Conservation (phyloP, 2,888 invertebrate genomes). For the Pantelozetes paolii region DNA sequence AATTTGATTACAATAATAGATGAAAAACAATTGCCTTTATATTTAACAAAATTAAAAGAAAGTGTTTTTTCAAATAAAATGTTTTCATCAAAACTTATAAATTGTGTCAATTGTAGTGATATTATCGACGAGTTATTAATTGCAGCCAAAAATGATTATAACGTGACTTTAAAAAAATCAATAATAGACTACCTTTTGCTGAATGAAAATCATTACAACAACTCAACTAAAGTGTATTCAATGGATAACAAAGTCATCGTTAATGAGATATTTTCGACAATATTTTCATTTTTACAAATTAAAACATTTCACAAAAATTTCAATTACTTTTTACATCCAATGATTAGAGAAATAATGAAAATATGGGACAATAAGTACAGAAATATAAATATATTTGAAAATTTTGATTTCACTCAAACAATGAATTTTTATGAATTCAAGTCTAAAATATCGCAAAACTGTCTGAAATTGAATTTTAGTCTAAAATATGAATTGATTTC, state of each 20-base stretch:
- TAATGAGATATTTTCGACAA: too few relatives aligned
- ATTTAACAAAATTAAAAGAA: neutral
- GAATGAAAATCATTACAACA: too few relatives aligned
- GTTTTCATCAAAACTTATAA: neutral
- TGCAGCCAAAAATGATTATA: neutral
- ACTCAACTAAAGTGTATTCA: too few relatives aligned
- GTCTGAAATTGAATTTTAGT: neutral
- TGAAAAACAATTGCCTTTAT: constrained; percentile 1
- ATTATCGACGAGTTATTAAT: neutral
- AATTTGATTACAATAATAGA: neutral
- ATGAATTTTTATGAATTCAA: constrained; percentile 3
- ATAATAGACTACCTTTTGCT: neutral
- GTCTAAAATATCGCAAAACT: constrained; percentile 4
- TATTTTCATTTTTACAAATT: neutral
- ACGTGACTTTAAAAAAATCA: neutral
- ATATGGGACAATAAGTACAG: constrained; percentile 17
- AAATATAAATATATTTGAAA: constrained; percentile 17
- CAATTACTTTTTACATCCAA: neutral
- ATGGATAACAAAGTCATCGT: neutral
- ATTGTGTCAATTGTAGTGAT: neutral
- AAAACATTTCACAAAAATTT: neutral
- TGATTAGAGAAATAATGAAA: neutral
- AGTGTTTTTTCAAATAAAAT: neutral
- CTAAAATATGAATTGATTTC: constrained; percentile 32
- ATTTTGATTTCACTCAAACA: neutral